Conservation (phyloP, 1,140 invertebrate species). For the Stratiolaelaps scimitus region DNA sequence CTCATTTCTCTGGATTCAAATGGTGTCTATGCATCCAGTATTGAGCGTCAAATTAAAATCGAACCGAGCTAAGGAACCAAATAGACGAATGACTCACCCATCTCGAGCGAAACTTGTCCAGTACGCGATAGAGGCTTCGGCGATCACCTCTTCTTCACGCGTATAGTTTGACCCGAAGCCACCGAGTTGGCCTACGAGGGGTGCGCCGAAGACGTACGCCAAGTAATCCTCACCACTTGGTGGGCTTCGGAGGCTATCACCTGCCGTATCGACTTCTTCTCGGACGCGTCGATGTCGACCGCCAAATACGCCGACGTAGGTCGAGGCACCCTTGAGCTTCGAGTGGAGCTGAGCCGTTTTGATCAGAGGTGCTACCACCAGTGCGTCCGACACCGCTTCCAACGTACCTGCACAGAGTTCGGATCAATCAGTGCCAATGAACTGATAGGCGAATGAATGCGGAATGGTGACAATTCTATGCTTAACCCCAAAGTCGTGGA, state of each 20-base stretch:
- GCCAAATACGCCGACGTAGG: slow-evolving; percentile 39
- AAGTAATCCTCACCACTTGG: slow-evolving; percentile 55
- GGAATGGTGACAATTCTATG: no score
- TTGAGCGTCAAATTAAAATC: no score
- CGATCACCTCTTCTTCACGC: slow-evolving; percentile 58
- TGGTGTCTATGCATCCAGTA: no score
- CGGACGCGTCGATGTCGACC: slow-evolving; percentile 47
- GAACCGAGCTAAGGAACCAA: no score
- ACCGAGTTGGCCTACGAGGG: slow-evolving; percentile 51
- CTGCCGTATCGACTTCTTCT: slow-evolving; percentile 35
- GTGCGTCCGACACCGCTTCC: slow-evolving; percentile 43
- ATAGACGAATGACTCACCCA: slow-evolving; percentile 46
- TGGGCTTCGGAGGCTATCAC: slow-evolving; percentile 44
- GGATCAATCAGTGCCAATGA: slow-evolving; percentile 20
- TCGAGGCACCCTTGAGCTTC: slow-evolving; percentile 47
- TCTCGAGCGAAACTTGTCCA: slow-evolving; percentile 78
- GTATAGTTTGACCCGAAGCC: slow-evolving; percentile 61
- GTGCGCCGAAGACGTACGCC: slow-evolving; percentile 51
- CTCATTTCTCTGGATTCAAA: no score
- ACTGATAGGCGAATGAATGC: background rate
- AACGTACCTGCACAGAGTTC: slow-evolving; percentile 37
- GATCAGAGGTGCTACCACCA: slow-evolving; percentile 42
- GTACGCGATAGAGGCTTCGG: slow-evolving; percentile 67
- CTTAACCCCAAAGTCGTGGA: no score
- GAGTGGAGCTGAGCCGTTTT: slow-evolving; percentile 43